Evolutionary conservation across 2,888 invertebrate genomes (phyloP), one percentile per base, ranked within the genome.

Genomic region (Prosapia bicincta): DNA sequence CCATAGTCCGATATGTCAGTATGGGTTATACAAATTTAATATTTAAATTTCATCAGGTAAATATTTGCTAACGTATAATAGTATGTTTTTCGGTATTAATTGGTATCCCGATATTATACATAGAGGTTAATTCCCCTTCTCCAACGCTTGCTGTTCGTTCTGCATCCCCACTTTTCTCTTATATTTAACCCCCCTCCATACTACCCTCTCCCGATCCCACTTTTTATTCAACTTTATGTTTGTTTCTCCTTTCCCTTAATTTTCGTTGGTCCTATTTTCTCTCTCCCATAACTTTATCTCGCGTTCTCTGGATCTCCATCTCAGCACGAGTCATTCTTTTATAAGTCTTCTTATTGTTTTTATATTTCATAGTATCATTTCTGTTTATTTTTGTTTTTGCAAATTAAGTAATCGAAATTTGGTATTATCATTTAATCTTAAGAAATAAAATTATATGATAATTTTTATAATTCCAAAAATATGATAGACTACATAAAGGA

Each of bases 221-320:
- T 54, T 54, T 54, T 54, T 54, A 54, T 54, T 54, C 54, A n/a
- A 54, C 54, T 54, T 54, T 54, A 54, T 54, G 54, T 54, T 54
- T 54, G 54, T 54, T 54, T 54, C 54, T 54, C 54, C 54, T 20
- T 54, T 54, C 20, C 54, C 20, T 54, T 54, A 54, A 54, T 54
- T 54, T 54, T 54, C 54, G 54, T 54, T 54, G 20, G 20, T 54
- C 54, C 54, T 54, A 54, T 13, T 30, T 30, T 54, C 38, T 54
- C 54, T 54, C n/a, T 20, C 20, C 54, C 20, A 54, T 54, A 54
- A 54, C 54, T 54, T 54, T 20, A 20, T 54, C 54, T 20, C 54
- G 20, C 20, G n/a, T 20, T 20, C 54, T 54, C 54, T 54, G 7
- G 3, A 20, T 20, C 54, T 54, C 20, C 54, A 1, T 20, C 54